A percentile compares a stretch with the other conserved stretches of the same genome.
phyloP scores from a whole-genome alignment of 2,888 invertebrate species.

The Ganaspis brasiliensis region DNA sequence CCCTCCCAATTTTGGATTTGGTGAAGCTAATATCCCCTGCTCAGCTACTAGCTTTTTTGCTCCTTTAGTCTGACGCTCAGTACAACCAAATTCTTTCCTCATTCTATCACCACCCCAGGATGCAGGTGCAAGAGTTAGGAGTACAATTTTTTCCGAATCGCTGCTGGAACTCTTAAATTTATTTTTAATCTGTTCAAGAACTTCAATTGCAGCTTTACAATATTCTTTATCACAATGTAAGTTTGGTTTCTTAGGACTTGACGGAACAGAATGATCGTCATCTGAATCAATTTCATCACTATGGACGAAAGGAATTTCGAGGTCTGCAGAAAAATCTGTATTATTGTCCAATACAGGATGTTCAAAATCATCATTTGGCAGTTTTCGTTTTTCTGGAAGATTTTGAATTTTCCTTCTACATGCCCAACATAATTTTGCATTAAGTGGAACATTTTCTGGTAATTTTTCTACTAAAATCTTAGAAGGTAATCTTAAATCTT shows the following conservation, averaged over 20 bases:
- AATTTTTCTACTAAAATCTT: neutral
- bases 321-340: too few relatives aligned
- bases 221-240: neutral
- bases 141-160: neutral
- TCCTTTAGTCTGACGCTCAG: conserved; percentile 31
- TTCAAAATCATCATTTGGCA: too few relatives aligned
- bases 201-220: conserved; percentile 7
- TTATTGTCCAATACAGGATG: too few relatives aligned
- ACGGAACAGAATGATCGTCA: too few relatives aligned
- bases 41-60: neutral
- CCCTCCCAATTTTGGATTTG: conserved; percentile 38
- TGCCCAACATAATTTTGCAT: too few relatives aligned
- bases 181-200: conserved; percentile 30
- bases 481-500: neutral
- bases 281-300: too few relatives aligned
- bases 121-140: conserved; percentile 7
- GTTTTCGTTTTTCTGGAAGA: too few relatives aligned
- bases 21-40: neutral
- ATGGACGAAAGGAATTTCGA: too few relatives aligned
- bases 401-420: too few relatives aligned
- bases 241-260: too few relatives aligned
- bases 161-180: conserved; percentile 8
- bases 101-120: neutral
- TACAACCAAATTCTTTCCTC: conserved; percentile 8
- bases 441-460: neutral